phyloP scores from a whole-genome alignment of 1,140 invertebrate species.

The Telenomus remus region DNA sequence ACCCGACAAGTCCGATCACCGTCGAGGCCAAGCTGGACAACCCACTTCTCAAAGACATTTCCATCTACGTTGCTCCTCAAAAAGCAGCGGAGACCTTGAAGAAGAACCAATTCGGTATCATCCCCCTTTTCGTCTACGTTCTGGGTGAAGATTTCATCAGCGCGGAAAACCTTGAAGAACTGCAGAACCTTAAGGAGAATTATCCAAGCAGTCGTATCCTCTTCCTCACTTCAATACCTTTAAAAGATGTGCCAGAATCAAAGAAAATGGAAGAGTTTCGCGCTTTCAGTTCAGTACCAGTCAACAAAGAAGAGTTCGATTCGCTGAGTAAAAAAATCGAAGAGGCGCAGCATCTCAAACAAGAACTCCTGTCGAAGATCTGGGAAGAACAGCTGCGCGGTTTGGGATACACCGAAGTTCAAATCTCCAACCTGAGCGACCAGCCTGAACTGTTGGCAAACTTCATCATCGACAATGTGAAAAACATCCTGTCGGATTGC shows the following conservation, averaged over 20 bases:
- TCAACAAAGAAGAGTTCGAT: constrained; percentile 58
- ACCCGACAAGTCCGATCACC: constrained; percentile 79
- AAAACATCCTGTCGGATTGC: constrained; percentile 64
- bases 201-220: constrained; percentile 2
- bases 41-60: constrained; percentile 82
- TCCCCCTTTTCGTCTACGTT: constrained; percentile 81
- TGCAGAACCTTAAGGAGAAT: constrained; percentile 76
- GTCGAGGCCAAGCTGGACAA: constrained; percentile 86
- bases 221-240: neutral
- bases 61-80: constrained; percentile 83
- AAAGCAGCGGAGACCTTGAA: constrained; percentile 69
- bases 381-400: constrained; percentile 68
- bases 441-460: constrained; percentile 64
- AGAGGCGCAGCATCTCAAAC: constrained; percentile 41
- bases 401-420: constrained; percentile 63
- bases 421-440: constrained; percentile 56
- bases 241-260: neutral
- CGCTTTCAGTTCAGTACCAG: neutral
- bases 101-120: constrained; percentile 74
- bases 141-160: constrained; percentile 77
- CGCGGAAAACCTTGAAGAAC: constrained; percentile 78
- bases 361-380: constrained; percentile 65
- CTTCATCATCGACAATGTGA: constrained; percentile 63
- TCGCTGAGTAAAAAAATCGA: constrained; percentile 63
- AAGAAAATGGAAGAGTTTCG: neutral